Base-by-base conservation (phyloP, 2,113 vertebrate species). In the Halichoerus grypus region DNA sequence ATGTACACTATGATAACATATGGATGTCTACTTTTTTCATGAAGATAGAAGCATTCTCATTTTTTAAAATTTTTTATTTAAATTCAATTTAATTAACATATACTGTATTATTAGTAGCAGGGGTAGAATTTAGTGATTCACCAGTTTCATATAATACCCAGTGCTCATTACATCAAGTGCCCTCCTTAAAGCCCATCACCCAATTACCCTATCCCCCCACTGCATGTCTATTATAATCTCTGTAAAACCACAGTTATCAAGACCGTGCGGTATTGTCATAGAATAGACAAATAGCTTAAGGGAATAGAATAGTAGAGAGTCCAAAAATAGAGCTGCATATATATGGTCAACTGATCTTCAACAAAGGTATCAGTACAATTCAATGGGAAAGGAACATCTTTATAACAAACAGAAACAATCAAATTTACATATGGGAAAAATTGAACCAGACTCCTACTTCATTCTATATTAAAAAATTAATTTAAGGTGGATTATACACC, bases 391-490 rank as follows among this genome's bases (percentile, higher is more conserved):
- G 51, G 72, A 80, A 28, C 19, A 72, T 61, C 24, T 49, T 72
- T 39, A 87, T 3, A 72, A 63, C 16, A 42, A 92, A 81, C 1
- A 28, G n/a, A 12, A 63, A 81, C 24, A 63, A 72, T 88, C 46
- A 74, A 53, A 65, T 82, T 49, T 67, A 7, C 1, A 57, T 39
- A 55, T 8, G 18, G 46, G 36, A 59, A 57, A 94, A 19, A 74
- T 4, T 65, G 13, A 91, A 82, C n/a, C 65, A 39, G 46, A 49
- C 5, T 28, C 46, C 18, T 59, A 55, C 36, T 67, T 91, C 46
- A 87, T 39, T 57, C 53, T 61, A 57, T 87, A 61, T 81, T 84
- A 67, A 74, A 87, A 91, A 80, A 91, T n/a, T 80, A 74, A 81
- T 46, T 55, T 65, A 53, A 53, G 28, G n/a, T 86, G 7, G 9